Conservation (phyloP, 1,140 invertebrate genomes). For the Colletes latitarsis region DNA sequence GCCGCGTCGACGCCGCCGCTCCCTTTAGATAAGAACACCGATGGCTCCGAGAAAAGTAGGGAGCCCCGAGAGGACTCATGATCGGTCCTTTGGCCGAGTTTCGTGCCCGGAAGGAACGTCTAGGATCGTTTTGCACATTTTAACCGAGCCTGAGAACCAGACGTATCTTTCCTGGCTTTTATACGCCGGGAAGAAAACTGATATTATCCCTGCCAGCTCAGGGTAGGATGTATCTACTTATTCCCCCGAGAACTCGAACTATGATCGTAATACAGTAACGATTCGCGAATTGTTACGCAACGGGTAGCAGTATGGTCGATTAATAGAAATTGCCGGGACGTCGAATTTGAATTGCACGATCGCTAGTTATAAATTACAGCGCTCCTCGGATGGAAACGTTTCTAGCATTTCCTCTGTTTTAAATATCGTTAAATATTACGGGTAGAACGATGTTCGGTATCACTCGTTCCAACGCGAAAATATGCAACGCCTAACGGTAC, state of each 20-base stretch:
- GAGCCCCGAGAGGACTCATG: background rate
- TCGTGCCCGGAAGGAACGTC: constrained; percentile 67
- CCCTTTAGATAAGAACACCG: constrained; percentile 63
- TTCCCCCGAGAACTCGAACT: constrained; percentile 4
- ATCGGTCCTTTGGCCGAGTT: constrained; percentile 11
- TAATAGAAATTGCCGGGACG: background rate
- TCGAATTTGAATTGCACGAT: no score
- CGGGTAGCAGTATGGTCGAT: background rate
- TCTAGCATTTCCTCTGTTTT: no score
- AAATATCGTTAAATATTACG: no score
- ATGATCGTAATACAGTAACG: constrained; percentile 5
- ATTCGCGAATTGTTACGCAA: background rate
- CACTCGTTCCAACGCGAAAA: no score
- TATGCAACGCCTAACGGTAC: no score
- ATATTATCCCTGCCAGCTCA: constrained; percentile 32
- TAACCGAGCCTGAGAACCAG: constrained; percentile 66
- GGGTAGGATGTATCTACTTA: constrained; percentile 11
- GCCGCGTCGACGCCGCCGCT: constrained; percentile 27
- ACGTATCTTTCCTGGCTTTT: constrained; percentile 45
- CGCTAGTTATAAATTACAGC: no score
- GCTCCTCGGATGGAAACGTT: no score
- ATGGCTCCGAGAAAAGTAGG: constrained; percentile 9
- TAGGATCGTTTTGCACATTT: constrained; percentile 64
- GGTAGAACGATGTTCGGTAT: no score
- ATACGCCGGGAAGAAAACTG: constrained; percentile 26